Conservation (phyloP, 2,113 vertebrate genomes). For the Monarcha castaneiventris region DNA sequence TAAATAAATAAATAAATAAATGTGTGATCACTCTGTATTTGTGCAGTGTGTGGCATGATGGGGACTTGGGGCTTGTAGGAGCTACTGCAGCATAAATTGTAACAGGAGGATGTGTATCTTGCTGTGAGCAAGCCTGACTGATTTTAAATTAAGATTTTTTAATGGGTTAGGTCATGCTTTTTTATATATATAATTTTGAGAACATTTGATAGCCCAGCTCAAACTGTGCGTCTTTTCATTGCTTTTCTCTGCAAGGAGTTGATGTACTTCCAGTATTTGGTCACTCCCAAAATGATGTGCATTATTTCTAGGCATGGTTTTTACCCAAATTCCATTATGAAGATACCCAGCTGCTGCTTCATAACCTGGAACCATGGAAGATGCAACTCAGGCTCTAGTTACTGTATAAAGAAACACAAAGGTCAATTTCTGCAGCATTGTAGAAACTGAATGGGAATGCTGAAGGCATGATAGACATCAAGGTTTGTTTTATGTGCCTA, state of each 20-base stretch:
- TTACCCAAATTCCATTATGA: neutral
- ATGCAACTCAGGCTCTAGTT: neutral
- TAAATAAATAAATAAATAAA: neutral
- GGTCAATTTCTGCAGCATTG: neutral
- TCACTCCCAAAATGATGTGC: neutral
- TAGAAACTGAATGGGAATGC: neutral
- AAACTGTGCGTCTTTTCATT: neutral
- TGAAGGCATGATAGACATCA: neutral
- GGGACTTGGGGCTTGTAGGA: neutral
- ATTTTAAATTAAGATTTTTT: neutral
- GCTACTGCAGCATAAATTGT: neutral
- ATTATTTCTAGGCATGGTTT: neutral
- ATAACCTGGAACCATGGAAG: neutral
- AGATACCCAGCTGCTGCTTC: neutral
- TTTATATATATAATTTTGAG: neutral
- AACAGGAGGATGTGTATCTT: neutral
- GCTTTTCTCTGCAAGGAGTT: neutral
- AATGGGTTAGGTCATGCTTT: neutral
- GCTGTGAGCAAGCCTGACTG: neutral
- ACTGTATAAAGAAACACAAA: neutral
- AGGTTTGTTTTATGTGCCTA: neutral
- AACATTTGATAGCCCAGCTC: neutral
- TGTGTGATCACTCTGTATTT: neutral
- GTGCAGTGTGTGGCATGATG: neutral
- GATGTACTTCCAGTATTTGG: neutral